phyloP scores from a whole-genome alignment of 1,140 invertebrate species.

The Drosophila rufa region DNA sequence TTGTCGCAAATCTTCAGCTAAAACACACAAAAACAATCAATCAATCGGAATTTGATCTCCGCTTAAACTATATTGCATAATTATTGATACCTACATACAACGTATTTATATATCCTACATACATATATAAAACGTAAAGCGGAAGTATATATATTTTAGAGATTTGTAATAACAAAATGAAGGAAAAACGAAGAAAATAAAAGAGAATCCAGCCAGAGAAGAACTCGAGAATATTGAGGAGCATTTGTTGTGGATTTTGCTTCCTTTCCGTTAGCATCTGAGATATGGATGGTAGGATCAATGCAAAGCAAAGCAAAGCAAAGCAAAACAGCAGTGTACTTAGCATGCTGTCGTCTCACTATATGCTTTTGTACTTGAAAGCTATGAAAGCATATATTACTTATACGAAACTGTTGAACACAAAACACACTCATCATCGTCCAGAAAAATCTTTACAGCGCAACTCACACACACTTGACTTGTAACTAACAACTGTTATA shows the following conservation, averaged over 20 bases:
- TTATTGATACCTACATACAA: slow-evolving; percentile 59
- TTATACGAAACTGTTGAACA: slow-evolving; percentile 71
- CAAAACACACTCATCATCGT: slow-evolving; percentile 22
- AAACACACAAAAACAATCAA: slow-evolving; percentile 58
- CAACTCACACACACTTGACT: slow-evolving; percentile 7
- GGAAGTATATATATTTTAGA: slow-evolving; percentile 73
- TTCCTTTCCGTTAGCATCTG: not conserved
- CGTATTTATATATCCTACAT: slow-evolving; percentile 50
- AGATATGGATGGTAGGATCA: not conserved
- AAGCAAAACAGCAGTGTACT: no score
- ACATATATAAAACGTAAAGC: slow-evolving; percentile 37
- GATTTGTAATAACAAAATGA: slow-evolving; percentile 61
- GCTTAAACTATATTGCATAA: slow-evolving; percentile 73
- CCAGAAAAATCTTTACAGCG: not conserved
- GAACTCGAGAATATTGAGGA: slow-evolving; percentile 4
- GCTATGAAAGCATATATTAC: slow-evolving; percentile 47
- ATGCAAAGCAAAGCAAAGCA: not conserved
- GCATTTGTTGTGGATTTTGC: slow-evolving; percentile 16
- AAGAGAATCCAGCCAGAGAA: slow-evolving; percentile 24
- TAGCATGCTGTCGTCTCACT: no score
- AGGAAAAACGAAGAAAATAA: slow-evolving; percentile 14
- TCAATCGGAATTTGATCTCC: slow-evolving; percentile 75
- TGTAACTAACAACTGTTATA: slow-evolving; percentile 33
- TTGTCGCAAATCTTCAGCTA: slow-evolving; percentile 35
- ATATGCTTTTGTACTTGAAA: slow-evolving; percentile 22